Conservation (phyloP, 2,797 vertebrate species). For the Semaprochilodus insignis region DNA sequence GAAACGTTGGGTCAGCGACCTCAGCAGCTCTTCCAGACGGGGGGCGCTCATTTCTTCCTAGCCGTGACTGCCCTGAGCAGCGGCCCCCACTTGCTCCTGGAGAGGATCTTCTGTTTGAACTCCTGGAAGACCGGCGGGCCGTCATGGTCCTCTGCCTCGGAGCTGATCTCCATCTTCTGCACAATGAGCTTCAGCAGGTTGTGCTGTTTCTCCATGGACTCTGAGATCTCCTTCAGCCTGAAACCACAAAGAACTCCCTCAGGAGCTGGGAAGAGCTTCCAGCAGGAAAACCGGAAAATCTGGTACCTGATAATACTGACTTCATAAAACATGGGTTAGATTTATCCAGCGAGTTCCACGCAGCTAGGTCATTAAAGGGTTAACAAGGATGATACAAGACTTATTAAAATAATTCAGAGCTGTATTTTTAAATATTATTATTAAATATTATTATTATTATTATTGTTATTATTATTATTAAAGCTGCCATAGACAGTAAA, state of each 20-base stretch:
- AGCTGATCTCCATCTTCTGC: constrained; percentile 89
- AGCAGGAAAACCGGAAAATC: too few species aligned
- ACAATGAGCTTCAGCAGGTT: constrained; percentile 85
- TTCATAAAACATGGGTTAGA: too few species aligned
- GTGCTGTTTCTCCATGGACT: constrained; percentile 84
- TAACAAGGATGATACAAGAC: too few species aligned
- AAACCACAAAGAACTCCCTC: background rate
- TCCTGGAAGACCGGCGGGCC: constrained; percentile 77
- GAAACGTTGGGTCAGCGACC: background rate
- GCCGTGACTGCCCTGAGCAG: constrained; percentile 54
- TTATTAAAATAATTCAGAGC: too few species aligned
- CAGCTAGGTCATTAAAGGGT: too few species aligned
- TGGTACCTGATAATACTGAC: too few species aligned
- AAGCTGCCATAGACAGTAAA: too few species aligned
- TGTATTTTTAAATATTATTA: too few species aligned
- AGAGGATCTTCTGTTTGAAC: constrained; percentile 73
- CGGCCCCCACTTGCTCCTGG: constrained; percentile 68
- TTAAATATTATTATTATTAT: too few species aligned
- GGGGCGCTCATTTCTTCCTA: constrained; percentile 43
- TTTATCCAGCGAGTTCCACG: too few species aligned
- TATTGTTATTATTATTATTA: too few species aligned
- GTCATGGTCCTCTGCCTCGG: constrained; percentile 85
- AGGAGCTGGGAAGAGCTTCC: background rate
- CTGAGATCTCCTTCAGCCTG: constrained; percentile 84
- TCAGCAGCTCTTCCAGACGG: background rate